These are phyloP conservation scores for Manis javanica DNA, from an alignment of 2,797 vertebrate genomes.

Conservation along the genomic window DNA sequence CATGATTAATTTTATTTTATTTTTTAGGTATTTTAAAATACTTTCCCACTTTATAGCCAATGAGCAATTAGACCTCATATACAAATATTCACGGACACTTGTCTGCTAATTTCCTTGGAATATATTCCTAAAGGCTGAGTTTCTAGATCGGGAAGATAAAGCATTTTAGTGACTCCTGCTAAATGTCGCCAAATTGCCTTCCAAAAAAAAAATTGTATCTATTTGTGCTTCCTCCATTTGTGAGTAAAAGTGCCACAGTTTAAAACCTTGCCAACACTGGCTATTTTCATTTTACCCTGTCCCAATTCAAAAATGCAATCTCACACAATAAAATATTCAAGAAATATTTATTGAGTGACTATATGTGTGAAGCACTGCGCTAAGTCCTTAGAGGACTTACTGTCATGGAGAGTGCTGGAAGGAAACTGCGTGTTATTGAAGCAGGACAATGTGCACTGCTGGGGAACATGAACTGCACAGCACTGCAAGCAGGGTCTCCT, in stretches of 20 bases:
- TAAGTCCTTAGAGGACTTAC: not conserved
- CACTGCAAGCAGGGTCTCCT: no score
- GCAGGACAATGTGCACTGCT: not conserved
- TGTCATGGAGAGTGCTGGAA: accelerated
- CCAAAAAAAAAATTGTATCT: not conserved
- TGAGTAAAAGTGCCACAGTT: not conserved
- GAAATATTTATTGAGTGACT: not conserved
- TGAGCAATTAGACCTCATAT: not conserved
- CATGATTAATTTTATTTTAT: not conserved
- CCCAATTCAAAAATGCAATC: not conserved
- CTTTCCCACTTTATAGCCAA: not conserved
- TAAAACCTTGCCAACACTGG: not conserved
- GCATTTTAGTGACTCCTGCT: not conserved
- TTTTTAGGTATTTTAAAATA: not conserved
- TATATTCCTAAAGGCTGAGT: not conserved
- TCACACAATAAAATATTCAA: not conserved
- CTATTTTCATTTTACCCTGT: not conserved
- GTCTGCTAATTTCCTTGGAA: not conserved
- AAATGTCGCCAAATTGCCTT: not conserved
- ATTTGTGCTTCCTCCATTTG: not conserved
- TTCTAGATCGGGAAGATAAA: not conserved
- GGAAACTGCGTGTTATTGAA: accelerated
- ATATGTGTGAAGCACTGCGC: accelerated
- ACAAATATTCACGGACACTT: not conserved
- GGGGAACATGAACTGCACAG: accelerated